A percentile compares a stretch with the other conserved stretches of the same genome.
These are phyloP conservation scores for Pimpla rufipes DNA, from an alignment of 2,888 invertebrate genomes.

Conservation along the genomic window DNA sequence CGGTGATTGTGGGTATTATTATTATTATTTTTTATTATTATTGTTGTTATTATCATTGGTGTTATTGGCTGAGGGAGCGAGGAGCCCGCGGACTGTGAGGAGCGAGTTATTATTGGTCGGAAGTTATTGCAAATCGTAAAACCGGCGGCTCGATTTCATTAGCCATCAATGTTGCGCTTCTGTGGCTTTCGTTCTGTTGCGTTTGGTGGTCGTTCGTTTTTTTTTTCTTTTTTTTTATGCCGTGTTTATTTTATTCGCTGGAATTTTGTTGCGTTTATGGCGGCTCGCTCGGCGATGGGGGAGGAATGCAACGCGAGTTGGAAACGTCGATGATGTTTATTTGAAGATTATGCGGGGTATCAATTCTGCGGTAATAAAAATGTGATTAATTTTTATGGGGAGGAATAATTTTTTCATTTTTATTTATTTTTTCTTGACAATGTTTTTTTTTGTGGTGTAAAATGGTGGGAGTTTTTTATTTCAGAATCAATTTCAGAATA, in stretches of 20 bases:
- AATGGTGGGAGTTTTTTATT: no score
- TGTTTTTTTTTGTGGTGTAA: no score
- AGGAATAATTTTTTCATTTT: no score
- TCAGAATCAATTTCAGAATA: not conserved
- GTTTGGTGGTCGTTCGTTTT: not conserved
- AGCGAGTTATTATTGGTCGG: not conserved
- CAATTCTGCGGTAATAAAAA: no score
- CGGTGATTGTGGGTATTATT: not conserved
- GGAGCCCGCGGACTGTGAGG: no score
- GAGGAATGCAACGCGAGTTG: not conserved
- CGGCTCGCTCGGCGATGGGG: not conserved
- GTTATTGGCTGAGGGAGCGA: not conserved
- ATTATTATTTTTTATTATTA: constrained; percentile 16
- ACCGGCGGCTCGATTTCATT: not conserved
- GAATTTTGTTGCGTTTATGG: not conserved
- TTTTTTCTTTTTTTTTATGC: not conserved
- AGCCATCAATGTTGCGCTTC: constrained; percentile 2
- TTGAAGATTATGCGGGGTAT: no score
- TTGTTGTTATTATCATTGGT: constrained; percentile 32
- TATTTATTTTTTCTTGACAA: no score
- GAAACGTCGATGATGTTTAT: no score
- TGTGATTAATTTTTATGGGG: no score
- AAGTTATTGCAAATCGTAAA: constrained; percentile 14
- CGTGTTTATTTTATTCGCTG: not conserved
- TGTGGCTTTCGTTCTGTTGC: constrained; percentile 15